A percentile compares a stretch with the other conserved stretches of the same genome.
phyloP scores from a whole-genome alignment of 1,140 invertebrate species.

The Drosophila eugracilis region DNA sequence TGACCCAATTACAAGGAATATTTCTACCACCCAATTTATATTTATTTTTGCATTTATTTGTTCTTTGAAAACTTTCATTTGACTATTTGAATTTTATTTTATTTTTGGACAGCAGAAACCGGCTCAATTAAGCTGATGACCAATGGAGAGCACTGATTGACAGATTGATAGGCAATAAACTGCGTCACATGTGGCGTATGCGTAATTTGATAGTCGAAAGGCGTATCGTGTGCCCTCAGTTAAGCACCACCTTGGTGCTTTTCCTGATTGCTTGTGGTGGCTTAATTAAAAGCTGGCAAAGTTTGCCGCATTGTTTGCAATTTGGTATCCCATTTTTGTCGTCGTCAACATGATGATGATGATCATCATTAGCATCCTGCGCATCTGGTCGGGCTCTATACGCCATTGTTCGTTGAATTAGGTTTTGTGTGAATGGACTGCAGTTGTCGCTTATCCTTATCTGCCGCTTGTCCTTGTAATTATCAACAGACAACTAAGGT shows the following conservation, averaged over 20 bases:
- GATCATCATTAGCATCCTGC: constrained; percentile 22
- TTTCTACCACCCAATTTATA: neutral
- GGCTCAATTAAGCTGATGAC: constrained; percentile 34
- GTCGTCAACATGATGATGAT: too few relatives aligned
- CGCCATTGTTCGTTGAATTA: constrained; percentile 50
- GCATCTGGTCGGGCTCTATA: constrained; percentile 23
- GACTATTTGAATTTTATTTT: neutral
- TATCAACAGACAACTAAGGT: constrained; percentile 37
- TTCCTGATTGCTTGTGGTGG: constrained; percentile 9
- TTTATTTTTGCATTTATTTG: too few relatives aligned
- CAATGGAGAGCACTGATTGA: constrained; percentile 57
- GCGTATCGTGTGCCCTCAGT: too few relatives aligned
- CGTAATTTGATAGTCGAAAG: constrained; percentile 11
- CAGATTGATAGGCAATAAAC: constrained; percentile 28
- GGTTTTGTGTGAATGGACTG: constrained; percentile 52
- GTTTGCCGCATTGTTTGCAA: constrained; percentile 43
- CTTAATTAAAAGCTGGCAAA: constrained; percentile 34
- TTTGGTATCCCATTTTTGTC: constrained; percentile 33
- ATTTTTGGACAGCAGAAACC: neutral
- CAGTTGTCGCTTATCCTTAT: constrained; percentile 50
- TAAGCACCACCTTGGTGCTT: neutral
- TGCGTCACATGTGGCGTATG: constrained; percentile 22
- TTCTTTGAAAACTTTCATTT: neutral
- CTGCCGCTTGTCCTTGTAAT: constrained; percentile 28
- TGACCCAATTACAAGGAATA: neutral